Evolutionary conservation across 2,113 vertebrate species (phyloP).

Genomic region (Vireo altiloquus): DNA sequence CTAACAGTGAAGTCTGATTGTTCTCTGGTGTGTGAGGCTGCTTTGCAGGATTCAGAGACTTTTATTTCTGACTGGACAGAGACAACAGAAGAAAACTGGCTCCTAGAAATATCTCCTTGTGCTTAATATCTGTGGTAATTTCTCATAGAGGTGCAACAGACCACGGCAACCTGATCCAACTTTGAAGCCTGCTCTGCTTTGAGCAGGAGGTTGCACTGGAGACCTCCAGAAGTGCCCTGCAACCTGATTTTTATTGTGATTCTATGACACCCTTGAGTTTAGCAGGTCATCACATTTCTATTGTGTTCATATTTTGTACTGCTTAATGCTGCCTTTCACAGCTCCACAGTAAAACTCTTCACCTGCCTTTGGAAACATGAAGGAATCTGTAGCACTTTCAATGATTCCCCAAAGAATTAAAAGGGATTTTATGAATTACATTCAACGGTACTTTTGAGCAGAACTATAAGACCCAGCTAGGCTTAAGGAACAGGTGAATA

Average conservation of each 20-base stretch:
- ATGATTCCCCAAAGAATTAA: not conserved
- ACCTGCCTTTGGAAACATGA: not conserved
- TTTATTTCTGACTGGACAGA: not conserved
- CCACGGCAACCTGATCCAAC: not conserved
- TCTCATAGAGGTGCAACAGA: not conserved
- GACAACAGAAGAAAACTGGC: not conserved
- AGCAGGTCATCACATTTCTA: not conserved
- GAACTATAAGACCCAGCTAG: not conserved
- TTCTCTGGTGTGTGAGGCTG: not conserved
- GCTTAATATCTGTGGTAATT: not conserved
- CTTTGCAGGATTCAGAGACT: not conserved
- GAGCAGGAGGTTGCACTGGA: not conserved
- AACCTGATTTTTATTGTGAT: not conserved
- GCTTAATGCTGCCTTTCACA: not conserved
- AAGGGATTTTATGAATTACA: not conserved
- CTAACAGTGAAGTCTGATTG: not conserved
- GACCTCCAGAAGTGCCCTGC: not conserved
- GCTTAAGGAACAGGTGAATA: not conserved
- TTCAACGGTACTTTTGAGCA: not conserved
- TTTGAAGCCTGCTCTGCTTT: not conserved
- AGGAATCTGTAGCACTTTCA: not conserved
- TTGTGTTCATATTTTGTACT: not conserved
- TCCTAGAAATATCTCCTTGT: not conserved
- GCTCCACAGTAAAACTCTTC: not conserved
- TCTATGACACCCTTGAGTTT: not conserved